A percentile compares a stretch with the other conserved stretches of the same genome.
Conservation (phyloP, 2,113 vertebrate genomes). For the Nipponia nippon region DNA sequence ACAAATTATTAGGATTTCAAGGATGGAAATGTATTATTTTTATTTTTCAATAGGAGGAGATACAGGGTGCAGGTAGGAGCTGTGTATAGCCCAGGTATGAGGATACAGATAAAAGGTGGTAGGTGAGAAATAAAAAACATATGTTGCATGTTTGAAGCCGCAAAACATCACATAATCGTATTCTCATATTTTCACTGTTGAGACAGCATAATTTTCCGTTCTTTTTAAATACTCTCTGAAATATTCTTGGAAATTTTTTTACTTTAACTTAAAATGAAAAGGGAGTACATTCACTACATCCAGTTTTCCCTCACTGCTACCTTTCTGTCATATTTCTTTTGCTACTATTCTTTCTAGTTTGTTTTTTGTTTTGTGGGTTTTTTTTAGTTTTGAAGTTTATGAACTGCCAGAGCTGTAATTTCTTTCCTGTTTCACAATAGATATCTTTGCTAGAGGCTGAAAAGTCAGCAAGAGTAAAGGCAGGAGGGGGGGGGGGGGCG, state of each 20-base stretch:
- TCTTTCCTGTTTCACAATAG: background rate
- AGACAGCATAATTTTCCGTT: background rate
- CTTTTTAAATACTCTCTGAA: background rate
- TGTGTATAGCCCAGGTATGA: background rate
- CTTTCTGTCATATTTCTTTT: background rate
- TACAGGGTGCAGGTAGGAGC: background rate
- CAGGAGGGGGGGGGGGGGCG: background rate
- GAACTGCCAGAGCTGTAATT: background rate
- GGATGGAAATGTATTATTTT: background rate
- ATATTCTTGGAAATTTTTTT: background rate
- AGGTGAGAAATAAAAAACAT: background rate
- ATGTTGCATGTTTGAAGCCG: background rate
- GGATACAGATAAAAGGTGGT: background rate
- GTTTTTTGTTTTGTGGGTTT: background rate
- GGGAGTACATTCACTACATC: background rate
- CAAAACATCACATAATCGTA: background rate
- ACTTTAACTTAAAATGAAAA: background rate
- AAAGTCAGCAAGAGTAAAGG: background rate
- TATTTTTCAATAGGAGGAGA: background rate
- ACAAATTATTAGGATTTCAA: background rate
- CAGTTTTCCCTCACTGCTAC: background rate
- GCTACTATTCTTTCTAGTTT: background rate
- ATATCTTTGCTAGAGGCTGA: background rate
- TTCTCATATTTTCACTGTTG: background rate
- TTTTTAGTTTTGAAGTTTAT: background rate